Evolutionary conservation across 2,113 vertebrate species (phyloP), one percentile per base, ranked within the genome.

Genomic region (Acanthisitta chloris): DNA sequence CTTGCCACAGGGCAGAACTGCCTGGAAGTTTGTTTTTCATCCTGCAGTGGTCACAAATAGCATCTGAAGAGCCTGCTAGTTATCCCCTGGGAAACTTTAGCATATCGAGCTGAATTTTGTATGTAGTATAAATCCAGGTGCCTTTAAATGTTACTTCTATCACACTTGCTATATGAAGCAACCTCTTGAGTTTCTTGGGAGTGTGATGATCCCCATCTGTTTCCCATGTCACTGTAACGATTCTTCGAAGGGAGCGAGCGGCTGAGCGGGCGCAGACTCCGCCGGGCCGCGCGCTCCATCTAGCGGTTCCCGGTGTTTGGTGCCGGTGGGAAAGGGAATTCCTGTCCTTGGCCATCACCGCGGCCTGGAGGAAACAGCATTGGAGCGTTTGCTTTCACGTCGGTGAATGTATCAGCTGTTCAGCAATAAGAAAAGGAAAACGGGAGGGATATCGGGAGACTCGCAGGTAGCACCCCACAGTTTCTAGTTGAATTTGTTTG

Each of bases 141-240:
- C 98, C 98, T 98, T 96, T 95, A 80, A 49, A 58, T 20, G 19
- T 85, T 94, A 57, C 80, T 94, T 72, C 48, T 72, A 54, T 92
- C 61, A 57, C 48, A 12, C 28, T 40, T 67, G 25, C 46, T 91
- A 13, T 66, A 6, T 21, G 82, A 79, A 92, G 59, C 71, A 45
- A 45, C 28, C 76, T 70, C 57, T 76, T 34, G 10, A 31, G 67
- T 78, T 81, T 48, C 54, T 72, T 71, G 29, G 0, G n/a, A 49
- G 45, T 24, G 43, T 66, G 87, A 45, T 8, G 23, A 9, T 79
- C 71, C 52, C 81, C 69, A 2, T 59, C 33, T 36, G 40, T 49
- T 57, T 66, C 23, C 57, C 24, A 1, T 34, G 67, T 77, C 29
- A 0, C 74, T 12, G 28, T 70, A 4, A 18, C 54, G 26, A 34